These are phyloP conservation scores for Pilophorus perplexus DNA, from an alignment of 2,888 invertebrate species.

Conservation along the genomic window DNA sequence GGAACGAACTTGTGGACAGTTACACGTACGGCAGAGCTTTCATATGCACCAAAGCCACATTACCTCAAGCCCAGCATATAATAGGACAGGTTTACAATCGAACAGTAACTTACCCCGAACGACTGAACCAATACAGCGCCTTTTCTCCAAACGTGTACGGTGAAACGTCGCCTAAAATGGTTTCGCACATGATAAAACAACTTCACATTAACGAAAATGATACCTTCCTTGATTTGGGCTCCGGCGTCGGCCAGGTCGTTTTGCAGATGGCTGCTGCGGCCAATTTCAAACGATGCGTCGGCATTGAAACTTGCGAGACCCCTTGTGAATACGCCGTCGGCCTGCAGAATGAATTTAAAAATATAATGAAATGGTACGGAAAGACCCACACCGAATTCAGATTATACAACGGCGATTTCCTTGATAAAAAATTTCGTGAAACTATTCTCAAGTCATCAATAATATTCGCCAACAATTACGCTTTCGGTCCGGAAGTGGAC, in stretches of 20 bases:
- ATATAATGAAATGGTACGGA: constrained; percentile 98
- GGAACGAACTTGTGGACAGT: constrained; percentile 2
- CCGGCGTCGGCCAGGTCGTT: constrained; percentile 98
- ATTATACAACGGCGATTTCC: constrained; percentile 90
- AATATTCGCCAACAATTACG: constrained; percentile 99
- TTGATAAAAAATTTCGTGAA: constrained; percentile 86
- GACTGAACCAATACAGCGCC: constrained; percentile 98
- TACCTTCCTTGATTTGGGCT: constrained; percentile 97
- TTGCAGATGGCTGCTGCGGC: constrained; percentile 97
- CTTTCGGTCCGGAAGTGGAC: constrained; percentile 96
- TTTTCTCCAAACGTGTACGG: constrained; percentile 99
- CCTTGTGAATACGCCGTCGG: constrained; percentile 91
- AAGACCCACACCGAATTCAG: constrained; percentile 89
- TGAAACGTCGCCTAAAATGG: constrained; percentile 96
- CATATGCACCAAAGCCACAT: constrained; percentile 79
- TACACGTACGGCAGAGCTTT: constrained; percentile 52
- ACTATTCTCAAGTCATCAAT: constrained; percentile 91
- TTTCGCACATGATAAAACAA: constrained; percentile 97
- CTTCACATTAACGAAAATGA: constrained; percentile 89
- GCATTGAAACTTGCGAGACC: constrained; percentile 95
- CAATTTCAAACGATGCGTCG: constrained; percentile 87
- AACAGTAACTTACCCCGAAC: constrained; percentile 94
- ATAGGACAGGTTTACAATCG: constrained; percentile 96
- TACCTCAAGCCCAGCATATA: constrained; percentile 88
- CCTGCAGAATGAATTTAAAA: constrained; percentile 86